These are phyloP conservation scores for Amblyraja radiata DNA, from an alignment of 2,797 vertebrate species.

Conservation along the genomic window DNA sequence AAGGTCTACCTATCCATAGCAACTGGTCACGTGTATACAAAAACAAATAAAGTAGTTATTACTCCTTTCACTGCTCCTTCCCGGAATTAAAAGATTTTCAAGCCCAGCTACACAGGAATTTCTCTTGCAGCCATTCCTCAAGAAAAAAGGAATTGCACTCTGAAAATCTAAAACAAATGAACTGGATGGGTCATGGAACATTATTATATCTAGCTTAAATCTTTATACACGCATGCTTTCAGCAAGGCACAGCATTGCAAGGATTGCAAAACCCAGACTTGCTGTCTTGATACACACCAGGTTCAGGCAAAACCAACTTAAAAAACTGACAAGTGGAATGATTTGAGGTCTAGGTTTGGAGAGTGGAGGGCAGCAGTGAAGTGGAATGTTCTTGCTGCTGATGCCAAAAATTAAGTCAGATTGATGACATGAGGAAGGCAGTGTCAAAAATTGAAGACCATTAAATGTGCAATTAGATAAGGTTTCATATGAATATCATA, in stretches of 20 bases:
- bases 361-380: too few species aligned
- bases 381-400: neutral
- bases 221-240: neutral
- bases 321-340: too few species aligned
- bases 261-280: neutral
- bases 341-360: too few species aligned
- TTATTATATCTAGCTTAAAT: neutral
- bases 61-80: neutral
- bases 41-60: too few species aligned
- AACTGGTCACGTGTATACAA: too few species aligned
- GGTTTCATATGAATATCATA: neutral
- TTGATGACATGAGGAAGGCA: neutral
- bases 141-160: neutral
- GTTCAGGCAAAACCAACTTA: neutral
- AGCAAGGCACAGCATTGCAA: neutral
- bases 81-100: neutral
- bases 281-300: neutral
- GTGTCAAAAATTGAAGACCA: neutral
- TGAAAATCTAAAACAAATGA: neutral
- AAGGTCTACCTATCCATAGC: too few species aligned
- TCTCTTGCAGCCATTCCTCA: neutral
- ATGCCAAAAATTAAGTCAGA: neutral
- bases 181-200: neutral
- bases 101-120: neutral
- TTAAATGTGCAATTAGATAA: neutral